These are phyloP conservation scores for Rhineura floridana DNA, from an alignment of 2,113 vertebrate genomes.

Conservation along the genomic window DNA sequence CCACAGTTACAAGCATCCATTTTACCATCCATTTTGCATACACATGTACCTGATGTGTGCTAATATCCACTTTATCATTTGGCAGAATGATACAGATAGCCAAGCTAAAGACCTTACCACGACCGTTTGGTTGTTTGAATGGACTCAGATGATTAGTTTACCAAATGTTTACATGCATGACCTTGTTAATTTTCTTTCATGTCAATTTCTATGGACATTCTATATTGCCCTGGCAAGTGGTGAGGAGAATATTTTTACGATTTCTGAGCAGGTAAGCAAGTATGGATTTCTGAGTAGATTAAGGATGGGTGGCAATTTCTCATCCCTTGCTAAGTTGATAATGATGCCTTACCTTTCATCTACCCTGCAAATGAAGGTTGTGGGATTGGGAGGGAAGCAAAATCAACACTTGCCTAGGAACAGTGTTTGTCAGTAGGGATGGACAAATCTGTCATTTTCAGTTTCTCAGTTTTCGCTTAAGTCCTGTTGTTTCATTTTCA, in stretches of 20 bases:
- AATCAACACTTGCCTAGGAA: background rate
- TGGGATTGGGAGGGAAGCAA: background rate
- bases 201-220: background rate
- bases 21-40: background rate
- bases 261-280: background rate
- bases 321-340: background rate
- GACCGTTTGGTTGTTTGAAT: background rate
- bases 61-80: background rate
- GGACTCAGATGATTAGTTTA: background rate
- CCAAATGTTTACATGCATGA: background rate
- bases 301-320: background rate
- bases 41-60: background rate
- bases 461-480: too few relatives aligned
- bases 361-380: background rate
- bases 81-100: background rate
- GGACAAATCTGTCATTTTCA: too few relatives aligned
- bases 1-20: background rate
- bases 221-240: background rate
- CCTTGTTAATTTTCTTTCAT: background rate
- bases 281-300: too few relatives aligned
- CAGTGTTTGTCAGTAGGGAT: constrained; percentile 53
- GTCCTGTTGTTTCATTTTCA: too few relatives aligned
- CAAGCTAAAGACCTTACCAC: background rate
- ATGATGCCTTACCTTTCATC: background rate
- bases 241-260: background rate